Percentiles rank a stretch among this genome's conserved stretches.
phyloP scores from a whole-genome alignment of 2,888 invertebrate species.

The Capitulum mitella region DNA sequence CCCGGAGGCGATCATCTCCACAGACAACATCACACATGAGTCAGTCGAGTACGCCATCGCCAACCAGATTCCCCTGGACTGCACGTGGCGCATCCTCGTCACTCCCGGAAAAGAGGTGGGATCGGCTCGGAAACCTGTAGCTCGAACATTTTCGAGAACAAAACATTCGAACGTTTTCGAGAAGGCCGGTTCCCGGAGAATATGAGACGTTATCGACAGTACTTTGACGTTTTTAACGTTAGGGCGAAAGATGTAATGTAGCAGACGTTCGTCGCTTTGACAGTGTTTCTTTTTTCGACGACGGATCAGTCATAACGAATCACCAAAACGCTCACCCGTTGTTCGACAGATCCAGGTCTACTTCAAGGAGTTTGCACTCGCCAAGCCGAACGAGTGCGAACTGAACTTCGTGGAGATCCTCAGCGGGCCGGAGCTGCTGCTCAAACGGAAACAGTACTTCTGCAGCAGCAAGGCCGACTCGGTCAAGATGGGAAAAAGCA shows the following conservation, averaged over 20 bases:
- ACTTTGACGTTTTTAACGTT: no score
- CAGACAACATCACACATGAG: conserved; percentile 52
- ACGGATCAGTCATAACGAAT: no score
- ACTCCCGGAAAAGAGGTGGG: conserved; percentile 57
- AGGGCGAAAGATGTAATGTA: no score
- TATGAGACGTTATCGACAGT: no score
- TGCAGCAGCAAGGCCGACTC: conserved; percentile 80
- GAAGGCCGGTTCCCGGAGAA: no score
- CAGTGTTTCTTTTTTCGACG: no score
- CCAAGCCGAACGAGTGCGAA: conserved; percentile 68
- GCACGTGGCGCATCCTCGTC: conserved; percentile 65
- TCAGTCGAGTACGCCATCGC: conserved; percentile 50
- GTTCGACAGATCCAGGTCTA: conserved; percentile 57
- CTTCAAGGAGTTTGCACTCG: conserved; percentile 58
- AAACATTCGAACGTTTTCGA: no score
- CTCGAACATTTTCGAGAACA: no score
- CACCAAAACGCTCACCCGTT: no score
- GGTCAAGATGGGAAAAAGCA: conserved; percentile 55
- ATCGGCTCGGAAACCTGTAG: no score
- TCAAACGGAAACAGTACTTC: conserved; percentile 58
- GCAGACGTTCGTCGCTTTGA: no score
- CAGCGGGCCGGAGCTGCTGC: conserved; percentile 56
- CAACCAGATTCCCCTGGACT: conserved; percentile 58
- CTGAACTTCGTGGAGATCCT: conserved; percentile 69
- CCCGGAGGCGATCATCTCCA: conserved; percentile 53